Evolutionary conservation across 92 coral and sea anemone genomes (phyloP).

Genomic region (Meandrina meandrites): DNA sequence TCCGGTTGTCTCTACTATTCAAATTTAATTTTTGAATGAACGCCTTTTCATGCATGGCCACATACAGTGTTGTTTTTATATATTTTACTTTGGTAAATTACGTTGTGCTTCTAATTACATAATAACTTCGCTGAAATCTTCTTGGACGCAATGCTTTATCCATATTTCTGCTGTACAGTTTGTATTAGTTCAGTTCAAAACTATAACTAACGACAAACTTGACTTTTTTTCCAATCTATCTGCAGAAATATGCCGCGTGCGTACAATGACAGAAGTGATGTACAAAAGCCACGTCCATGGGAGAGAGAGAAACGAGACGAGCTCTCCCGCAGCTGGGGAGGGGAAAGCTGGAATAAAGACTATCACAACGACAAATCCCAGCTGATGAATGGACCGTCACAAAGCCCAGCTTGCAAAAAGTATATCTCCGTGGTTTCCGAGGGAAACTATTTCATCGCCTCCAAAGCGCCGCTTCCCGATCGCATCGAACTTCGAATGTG

Average conservation of each 20-base stretch:
- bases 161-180: neutral
- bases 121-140: neutral
- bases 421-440: slow-evolving; percentile 79
- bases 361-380: neutral
- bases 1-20: neutral
- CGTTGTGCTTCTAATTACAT: neutral
- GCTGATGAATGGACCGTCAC: slow-evolving; percentile 35
- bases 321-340: slow-evolving; percentile 19
- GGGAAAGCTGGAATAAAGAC: slow-evolving; percentile 20
- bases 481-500: slow-evolving; percentile 89
- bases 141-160: neutral
- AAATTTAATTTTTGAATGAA: neutral
- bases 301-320: slow-evolving; percentile 19
- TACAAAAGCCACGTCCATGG: slow-evolving; percentile 25
- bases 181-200: too few relatives aligned
- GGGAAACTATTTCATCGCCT: slow-evolving; percentile 58
- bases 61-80: neutral
- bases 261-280: slow-evolving; percentile 18
- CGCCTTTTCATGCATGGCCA: neutral
- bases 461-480: slow-evolving; percentile 74
- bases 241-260: slow-evolving; percentile 18
- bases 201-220: neutral
- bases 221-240: neutral
- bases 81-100: neutral
- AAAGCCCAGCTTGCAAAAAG: slow-evolving; percentile 61